Evolutionary conservation across 53 echinoderm and acorn worm species (phyloP).

Genomic region (Stichopus horrens): DNA sequence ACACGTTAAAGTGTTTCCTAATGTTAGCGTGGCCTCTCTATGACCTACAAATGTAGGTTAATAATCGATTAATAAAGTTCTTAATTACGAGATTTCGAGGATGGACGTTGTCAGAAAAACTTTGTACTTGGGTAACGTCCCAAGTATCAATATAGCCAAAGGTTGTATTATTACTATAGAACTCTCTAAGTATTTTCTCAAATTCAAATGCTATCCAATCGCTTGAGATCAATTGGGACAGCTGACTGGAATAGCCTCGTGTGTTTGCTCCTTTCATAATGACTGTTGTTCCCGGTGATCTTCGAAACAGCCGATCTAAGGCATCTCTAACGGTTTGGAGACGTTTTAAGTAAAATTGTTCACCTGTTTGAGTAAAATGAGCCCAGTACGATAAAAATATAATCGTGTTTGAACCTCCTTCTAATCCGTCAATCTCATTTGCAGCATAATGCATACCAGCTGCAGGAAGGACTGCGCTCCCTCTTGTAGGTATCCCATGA

Average conservation of each 20-base stretch:
- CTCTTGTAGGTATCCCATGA: not conserved
- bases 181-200: not conserved
- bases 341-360: not conserved
- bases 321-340: not conserved
- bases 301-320: not conserved
- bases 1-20: too few species aligned
- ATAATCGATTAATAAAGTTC: not conserved
- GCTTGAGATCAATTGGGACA: not conserved
- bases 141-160: constrained; percentile 19
- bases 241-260: not conserved
- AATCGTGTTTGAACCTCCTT: constrained; percentile 1
- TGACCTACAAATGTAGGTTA: constrained; percentile 14
- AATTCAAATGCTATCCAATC: not conserved
- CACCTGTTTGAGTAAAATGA: not conserved
- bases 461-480: not conserved
- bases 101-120: not conserved
- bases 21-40: too few species aligned
- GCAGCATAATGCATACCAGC: not conserved
- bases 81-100: not conserved
- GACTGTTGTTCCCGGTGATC: not conserved
- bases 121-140: not conserved
- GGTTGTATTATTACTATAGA: not conserved
- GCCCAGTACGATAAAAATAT: constrained; percentile 19
- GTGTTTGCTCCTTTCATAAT: constrained; percentile 7
- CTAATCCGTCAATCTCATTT: not conserved